Base-by-base conservation (phyloP, 1,140 invertebrate genomes). In the Ruditapes philippinarum region DNA sequence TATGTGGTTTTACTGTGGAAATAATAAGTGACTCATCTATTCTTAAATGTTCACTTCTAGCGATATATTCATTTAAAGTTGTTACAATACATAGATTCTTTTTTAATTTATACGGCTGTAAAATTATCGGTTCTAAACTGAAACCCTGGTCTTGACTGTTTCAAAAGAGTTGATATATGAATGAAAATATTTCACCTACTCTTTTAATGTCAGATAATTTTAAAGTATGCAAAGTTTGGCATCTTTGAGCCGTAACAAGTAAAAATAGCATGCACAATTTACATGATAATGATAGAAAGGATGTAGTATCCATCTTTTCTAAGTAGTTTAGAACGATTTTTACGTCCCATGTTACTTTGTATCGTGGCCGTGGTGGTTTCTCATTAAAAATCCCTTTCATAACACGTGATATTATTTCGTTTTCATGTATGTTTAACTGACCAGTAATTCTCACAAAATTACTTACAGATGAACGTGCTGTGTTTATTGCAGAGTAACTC, bases 181-280 rank as follows among this genome's bases (percentile, higher is more conserved):
- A 81, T 81, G 25, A 60, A 11, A 79, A 14, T 7, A 25, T 28
- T 17, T 74, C 25, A 36, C 14, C 70, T 22, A n/a, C 17, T 19
- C 11, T 5, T 7, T n/a, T 14, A 49, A 51, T n/a, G 49, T 49
- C 40, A 9, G 76, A 40, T 11, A 51, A 17, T 79, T 79, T 49
- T 19, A 79, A 51, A 11, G 54, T 45, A 79, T 79, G 40, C 54
- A 25, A 28, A 14, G 76, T 79, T 79, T 79, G 40, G 28, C 76
- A 79, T n/a, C 76, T 49, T 28, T 79, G 49, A 40, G 76, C 76
- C 40, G n/a, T 79, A 79, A 79, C 40, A 9, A 79, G 31, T 19
- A 79, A 31, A 25, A 79, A 79, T 22, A 79, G 31, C 76, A 79
- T 33, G 31, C 11, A 12, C n/a, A 51, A 54, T 51, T 79, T 51